Conservation (phyloP, 1,140 invertebrate species). For the Planococcus citri region DNA sequence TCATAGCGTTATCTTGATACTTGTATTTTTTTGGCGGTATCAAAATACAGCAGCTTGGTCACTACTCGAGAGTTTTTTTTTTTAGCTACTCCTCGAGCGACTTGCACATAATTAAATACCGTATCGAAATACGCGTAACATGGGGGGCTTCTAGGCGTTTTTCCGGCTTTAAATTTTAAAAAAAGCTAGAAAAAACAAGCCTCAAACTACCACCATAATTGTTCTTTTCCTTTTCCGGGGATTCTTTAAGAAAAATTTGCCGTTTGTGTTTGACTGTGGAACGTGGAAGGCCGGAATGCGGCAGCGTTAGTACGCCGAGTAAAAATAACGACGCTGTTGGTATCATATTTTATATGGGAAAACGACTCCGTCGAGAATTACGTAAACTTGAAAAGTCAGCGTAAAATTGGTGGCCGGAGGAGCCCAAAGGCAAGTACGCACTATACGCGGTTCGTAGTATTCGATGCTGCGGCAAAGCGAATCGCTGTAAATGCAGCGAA, state of each 20-base stretch:
- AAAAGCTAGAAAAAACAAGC: no score
- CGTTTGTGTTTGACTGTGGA: no score
- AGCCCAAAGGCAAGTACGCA: background rate
- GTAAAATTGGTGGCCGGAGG: background rate
- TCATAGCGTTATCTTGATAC: background rate
- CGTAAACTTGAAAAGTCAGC: conserved; percentile 1
- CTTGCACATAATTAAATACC: background rate
- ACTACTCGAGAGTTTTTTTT: no score
- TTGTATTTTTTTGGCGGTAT: no score
- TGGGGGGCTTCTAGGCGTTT: no score
- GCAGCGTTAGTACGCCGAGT: background rate
- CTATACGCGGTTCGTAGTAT: background rate
- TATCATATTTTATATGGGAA: background rate
- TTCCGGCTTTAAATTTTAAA: background rate
- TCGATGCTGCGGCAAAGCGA: no score
- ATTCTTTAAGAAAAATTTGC: background rate
- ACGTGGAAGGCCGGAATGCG: no score
- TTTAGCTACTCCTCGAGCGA: no score
- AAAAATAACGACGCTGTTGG: background rate
- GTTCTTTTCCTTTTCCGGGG: background rate
- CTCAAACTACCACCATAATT: no score
- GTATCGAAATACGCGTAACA: background rate
- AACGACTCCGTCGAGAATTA: background rate
- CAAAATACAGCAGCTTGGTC: no score
- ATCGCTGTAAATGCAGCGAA: no score